Percentiles rank a stretch among this genome's conserved stretches.
Conservation (phyloP, 2,888 invertebrate genomes). For the Drosophila suboccidentalis region DNA sequence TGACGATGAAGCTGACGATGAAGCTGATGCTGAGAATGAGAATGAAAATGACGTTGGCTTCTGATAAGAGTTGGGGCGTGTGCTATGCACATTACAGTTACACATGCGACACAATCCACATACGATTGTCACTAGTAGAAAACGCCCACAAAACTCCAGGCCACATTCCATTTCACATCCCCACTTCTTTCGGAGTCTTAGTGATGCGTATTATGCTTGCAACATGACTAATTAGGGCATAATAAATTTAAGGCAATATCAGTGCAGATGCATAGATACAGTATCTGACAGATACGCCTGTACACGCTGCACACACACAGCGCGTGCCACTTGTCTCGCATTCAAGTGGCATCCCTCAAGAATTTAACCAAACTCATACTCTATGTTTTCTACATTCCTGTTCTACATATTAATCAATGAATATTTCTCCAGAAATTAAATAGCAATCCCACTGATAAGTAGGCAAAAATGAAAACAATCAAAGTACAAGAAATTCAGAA, state of each 20-base stretch:
- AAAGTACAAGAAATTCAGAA: constrained; percentile 60
- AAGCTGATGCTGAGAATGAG: constrained; percentile 9
- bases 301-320: neutral
- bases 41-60: constrained; percentile 43
- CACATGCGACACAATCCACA: constrained; percentile 21
- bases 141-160: constrained; percentile 35
- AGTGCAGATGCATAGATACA: constrained; percentile 1
- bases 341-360: constrained; percentile 66
- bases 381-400: neutral
- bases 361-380: constrained; percentile 4
- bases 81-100: constrained; percentile 13
- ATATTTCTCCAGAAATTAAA: constrained; percentile 59
- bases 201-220: constrained; percentile 14
- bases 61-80: constrained; percentile 57
- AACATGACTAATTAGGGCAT: constrained; percentile 69
- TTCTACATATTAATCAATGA: constrained; percentile 57
- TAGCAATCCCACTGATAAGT: constrained; percentile 32
- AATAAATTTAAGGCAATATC: constrained; percentile 42
- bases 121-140: constrained; percentile 58
- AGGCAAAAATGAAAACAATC: constrained; percentile 30
- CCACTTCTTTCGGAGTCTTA: neutral
- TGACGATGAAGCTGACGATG: constrained; percentile 19
- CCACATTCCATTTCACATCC: neutral
- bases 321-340: constrained; percentile 43
- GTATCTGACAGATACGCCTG: constrained; percentile 17